Conservation (phyloP, 1,140 invertebrate species). For the Adoxophyes honmai region DNA sequence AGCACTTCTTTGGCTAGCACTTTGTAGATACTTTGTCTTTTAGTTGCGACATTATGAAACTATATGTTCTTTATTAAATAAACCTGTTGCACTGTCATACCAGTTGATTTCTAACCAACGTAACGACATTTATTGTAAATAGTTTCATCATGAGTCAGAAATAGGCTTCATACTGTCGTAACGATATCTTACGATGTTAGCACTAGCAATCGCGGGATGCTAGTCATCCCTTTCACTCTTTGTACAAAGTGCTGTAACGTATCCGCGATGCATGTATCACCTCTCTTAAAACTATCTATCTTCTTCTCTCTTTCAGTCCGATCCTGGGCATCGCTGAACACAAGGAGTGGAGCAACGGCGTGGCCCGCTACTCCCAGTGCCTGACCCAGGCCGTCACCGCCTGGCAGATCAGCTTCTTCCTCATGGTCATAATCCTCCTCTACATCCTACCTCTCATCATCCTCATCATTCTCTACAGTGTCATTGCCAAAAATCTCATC, state of each 20-base stretch:
- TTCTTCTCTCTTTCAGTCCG: constrained; percentile 78
- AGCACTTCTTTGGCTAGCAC: not conserved
- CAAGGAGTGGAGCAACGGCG: constrained; percentile 76
- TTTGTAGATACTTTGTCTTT: not conserved
- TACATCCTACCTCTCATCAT: constrained; percentile 87
- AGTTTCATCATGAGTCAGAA: too few relatives aligned
- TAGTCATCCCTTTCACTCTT: not conserved
- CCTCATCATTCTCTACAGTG: constrained; percentile 85
- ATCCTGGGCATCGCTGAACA: constrained; percentile 82
- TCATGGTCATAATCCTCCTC: constrained; percentile 84
- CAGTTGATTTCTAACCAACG: too few relatives aligned
- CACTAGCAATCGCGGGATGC: too few relatives aligned
- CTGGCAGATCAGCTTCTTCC: constrained; percentile 86
- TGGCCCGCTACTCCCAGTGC: constrained; percentile 79
- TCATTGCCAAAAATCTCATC: constrained; percentile 87
- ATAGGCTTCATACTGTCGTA: too few relatives aligned
- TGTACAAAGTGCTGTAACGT: constrained; percentile 15
- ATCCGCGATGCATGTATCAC: too few relatives aligned
- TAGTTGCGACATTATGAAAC: too few relatives aligned
- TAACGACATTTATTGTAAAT: too few relatives aligned
- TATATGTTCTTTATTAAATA: too few relatives aligned
- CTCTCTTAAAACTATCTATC: constrained; percentile 9
- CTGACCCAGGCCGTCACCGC: constrained; percentile 81
- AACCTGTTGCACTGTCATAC: too few relatives aligned
- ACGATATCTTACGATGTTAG: too few relatives aligned